Percentiles rank a stretch among this genome's conserved stretches.
phyloP scores from a whole-genome alignment of 2,113 vertebrate genomes.

The Phalacrocorax pelagicus region DNA sequence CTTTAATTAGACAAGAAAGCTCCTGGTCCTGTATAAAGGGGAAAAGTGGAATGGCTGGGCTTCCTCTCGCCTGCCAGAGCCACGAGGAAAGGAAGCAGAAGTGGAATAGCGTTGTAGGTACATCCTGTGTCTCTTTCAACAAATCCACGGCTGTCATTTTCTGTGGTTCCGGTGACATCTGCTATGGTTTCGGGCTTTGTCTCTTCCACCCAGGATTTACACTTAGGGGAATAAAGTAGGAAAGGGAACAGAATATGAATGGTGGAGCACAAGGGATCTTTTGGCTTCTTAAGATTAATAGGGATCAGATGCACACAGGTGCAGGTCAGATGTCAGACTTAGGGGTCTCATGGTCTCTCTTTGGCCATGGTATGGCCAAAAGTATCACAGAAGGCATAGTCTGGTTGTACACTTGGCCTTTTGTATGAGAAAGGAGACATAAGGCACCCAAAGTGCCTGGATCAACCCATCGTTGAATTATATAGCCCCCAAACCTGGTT shows the following conservation, averaged over 20 bases:
- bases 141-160: background rate
- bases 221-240: background rate
- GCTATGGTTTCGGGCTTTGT: background rate
- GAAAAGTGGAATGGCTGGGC: background rate
- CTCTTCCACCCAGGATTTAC: background rate
- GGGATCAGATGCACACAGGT: background rate
- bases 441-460: background rate
- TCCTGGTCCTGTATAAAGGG: background rate
- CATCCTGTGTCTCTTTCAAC: conserved; percentile 20
- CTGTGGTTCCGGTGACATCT: background rate
- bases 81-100: background rate
- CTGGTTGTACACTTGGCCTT: background rate
- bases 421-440: background rate
- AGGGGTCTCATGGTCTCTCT: background rate
- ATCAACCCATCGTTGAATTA: background rate
- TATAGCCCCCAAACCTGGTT: background rate
- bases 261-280: background rate
- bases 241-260: background rate
- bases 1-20: background rate
- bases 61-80: background rate
- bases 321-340: background rate
- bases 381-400: background rate
- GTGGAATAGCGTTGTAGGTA: background rate
- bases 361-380: background rate
- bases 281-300: background rate